Base-by-base conservation (phyloP, 2,888 invertebrate species). In the Pecten maximus region DNA sequence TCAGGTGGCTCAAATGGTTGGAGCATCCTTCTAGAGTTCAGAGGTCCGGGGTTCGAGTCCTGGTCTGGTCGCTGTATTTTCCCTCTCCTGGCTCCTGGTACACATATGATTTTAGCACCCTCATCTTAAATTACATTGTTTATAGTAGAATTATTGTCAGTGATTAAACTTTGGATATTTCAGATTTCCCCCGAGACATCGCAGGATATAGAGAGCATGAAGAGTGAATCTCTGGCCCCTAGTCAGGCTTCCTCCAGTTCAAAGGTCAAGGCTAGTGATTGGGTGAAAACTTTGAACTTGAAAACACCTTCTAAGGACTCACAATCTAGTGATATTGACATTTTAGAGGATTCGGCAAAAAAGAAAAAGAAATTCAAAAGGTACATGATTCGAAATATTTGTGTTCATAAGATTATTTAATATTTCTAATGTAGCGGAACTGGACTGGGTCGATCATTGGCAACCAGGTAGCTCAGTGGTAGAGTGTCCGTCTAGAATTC, bases 301-400 rank as follows among this genome's bases (percentile, higher is more conserved):
- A 94, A 93, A 90, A 94, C 94, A 39, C 94, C 94, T 23, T 93
- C 91, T 87, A 94, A 94, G 88, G 90, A 93, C n/a, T 92, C 93
- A 2, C 60, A 90, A 2, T 87, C 88, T 23, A 40, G 48, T 8
- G 74, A 88, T 16, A 50, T 87, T 15, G 39, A 74, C 19, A 91
- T 90, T 35, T 86, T 90, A 6, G 93, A 93, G 40, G 94, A 94
- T 88, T 93, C 93, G 4, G 93, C 92, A 39, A 93, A 91, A 89
- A 94, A 94, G 90, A 94, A 93, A 90, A 94, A 94, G 87, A 94
- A 93, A 91, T 93, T 92, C 88, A 60, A 88, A 28, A 93, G 92
- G 94, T 93, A 91, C 40, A 50, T 35, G n/a, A n/a, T n/a, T n/a
- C n/a, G n/a, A n/a, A n/a, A n/a, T 2, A 50, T 4, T 44, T 44